A percentile compares a stretch with the other conserved stretches of the same genome.
phyloP scores from a whole-genome alignment of 2,888 invertebrate species.

The Pollenia griseotomentosa region DNA sequence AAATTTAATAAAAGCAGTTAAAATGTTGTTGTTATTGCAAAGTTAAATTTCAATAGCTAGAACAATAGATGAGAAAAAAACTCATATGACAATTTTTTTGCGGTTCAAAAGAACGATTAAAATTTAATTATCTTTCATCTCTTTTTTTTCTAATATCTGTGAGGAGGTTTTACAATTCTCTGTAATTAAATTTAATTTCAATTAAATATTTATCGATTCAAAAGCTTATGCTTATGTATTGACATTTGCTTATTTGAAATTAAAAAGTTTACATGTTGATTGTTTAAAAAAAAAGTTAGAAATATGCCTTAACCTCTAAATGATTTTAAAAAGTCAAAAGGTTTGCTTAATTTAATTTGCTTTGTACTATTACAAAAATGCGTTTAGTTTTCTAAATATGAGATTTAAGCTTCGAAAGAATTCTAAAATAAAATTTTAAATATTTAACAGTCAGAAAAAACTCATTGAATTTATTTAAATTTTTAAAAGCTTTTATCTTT shows the following conservation, averaged over 20 bases:
- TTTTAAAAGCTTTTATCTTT: too few relatives aligned
- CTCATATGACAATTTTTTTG: background rate
- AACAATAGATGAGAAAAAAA: background rate
- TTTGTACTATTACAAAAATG: background rate
- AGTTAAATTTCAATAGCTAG: background rate
- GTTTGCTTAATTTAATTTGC: constrained; percentile 12
- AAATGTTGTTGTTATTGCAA: background rate
- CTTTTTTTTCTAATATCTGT: background rate
- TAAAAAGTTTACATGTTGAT: background rate
- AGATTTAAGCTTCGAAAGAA: too few relatives aligned
- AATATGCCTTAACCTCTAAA: background rate
- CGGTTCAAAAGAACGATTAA: background rate
- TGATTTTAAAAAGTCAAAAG: constrained; percentile 13
- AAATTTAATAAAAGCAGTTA: background rate
- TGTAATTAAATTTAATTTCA: constrained; percentile 4
- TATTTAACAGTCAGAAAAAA: too few relatives aligned
- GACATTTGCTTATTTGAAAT: background rate
- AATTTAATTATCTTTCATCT: constrained; percentile 17
- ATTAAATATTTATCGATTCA: constrained; percentile 20
- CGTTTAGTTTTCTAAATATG: too few relatives aligned
- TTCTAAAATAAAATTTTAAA: too few relatives aligned
- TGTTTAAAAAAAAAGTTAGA: background rate
- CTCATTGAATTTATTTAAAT: too few relatives aligned
- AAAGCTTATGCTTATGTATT: background rate
- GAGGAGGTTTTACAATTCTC: background rate